Evolutionary conservation across 23 tunicate genomes (phyloP), one percentile per base, ranked within the genome.

Genomic region (Oikopleura albicans): DNA sequence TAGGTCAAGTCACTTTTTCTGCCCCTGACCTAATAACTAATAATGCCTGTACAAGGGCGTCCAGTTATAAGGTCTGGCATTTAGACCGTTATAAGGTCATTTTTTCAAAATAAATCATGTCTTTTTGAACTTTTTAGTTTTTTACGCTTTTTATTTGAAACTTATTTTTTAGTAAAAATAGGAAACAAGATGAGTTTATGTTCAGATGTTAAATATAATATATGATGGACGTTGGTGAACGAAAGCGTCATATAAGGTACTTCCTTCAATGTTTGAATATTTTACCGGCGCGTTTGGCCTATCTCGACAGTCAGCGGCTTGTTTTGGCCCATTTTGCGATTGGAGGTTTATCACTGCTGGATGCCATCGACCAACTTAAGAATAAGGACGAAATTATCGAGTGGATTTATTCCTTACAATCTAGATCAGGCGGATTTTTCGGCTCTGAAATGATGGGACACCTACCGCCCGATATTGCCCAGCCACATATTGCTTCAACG

Each of bases 321-420:
- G 89, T 91, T 0, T 84, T 92, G 36, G 87, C 97, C 41, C 89
- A 89, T 86, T 92, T 92, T 86, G 97, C 97, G 28, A 57, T 92
- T 36, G 89, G 92, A 57, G 97, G 92, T 0, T 76, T 92, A 39
- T 91, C 87, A 86, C 86, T 92, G 33, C 59, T 92, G 83, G 87
- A 86, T 71, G 90, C 91, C 12, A 41, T 92, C 57, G 87, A 89
- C 40, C 83, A 83, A 0, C 79, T 92, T 0, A 84, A 83, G 59
- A 88, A 85, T 79, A 91, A 91, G 83, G 83, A 86, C 75, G 97
- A 92, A 49, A 89, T 92, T n/a, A 90, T 92, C 40, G 89, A 92
- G 35, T 92, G 97, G 97, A 89, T 92, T 40, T 92, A 92, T 79
- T 76, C 95, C 63, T 83, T 92, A 34, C 97, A 92, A 87, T 90